These are phyloP conservation scores for Perccottus glenii DNA, from an alignment of 2,113 vertebrate genomes.

Conservation along the genomic window DNA sequence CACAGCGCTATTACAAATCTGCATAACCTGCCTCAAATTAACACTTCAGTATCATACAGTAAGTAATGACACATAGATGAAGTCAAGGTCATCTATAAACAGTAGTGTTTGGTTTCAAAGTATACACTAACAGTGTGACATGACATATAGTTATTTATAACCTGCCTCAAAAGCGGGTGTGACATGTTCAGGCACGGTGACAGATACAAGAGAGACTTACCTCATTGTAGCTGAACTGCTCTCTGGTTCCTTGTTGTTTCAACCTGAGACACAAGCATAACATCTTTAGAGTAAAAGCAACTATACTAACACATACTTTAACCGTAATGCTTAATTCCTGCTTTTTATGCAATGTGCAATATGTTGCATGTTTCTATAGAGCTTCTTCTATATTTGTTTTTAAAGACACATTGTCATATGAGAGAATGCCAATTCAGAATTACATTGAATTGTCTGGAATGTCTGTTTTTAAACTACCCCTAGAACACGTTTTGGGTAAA, in stretches of 20 bases:
- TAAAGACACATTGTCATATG: too few relatives aligned
- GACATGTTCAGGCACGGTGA: slow-evolving; percentile 41
- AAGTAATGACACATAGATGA: slow-evolving; percentile 13
- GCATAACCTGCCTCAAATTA: slow-evolving; percentile 17
- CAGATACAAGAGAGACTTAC: slow-evolving; percentile 54
- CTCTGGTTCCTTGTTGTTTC: slow-evolving; percentile 82
- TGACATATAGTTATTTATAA: slow-evolving; percentile 57
- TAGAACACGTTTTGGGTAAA: too few relatives aligned
- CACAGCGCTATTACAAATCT: background rate
- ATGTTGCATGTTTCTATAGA: too few relatives aligned
- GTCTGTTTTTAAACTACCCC: too few relatives aligned
- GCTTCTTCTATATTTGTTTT: too few relatives aligned
- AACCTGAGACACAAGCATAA: slow-evolving; percentile 65
- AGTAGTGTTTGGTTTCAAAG: slow-evolving; percentile 55
- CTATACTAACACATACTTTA: too few relatives aligned
- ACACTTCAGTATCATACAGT: slow-evolving; percentile 7
- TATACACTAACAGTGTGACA: slow-evolving; percentile 43
- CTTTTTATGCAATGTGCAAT: background rate
- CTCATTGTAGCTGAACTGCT: slow-evolving; percentile 86
- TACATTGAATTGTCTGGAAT: too few relatives aligned
- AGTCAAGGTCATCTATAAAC: slow-evolving; percentile 61
- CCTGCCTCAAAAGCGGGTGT: slow-evolving; percentile 28
- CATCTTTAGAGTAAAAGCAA: too few relatives aligned
- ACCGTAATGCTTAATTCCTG: background rate
- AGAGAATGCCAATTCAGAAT: too few relatives aligned